Evolutionary conservation across 2,888 invertebrate genomes (phyloP).

Genomic region (Perizoma affinitatum): DNA sequence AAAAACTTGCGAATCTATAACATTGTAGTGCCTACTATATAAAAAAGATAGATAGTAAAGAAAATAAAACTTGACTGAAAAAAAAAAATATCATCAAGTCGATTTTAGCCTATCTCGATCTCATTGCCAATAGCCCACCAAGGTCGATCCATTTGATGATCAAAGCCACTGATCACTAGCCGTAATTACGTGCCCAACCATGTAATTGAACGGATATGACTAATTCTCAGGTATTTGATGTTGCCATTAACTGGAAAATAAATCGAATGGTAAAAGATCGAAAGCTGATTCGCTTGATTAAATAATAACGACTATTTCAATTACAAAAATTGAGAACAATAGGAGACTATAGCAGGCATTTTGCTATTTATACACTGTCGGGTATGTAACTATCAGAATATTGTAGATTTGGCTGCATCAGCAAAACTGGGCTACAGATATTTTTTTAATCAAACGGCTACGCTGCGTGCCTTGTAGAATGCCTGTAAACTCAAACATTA

Average conservation of each 20-base stretch:
- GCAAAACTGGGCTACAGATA: too few species aligned
- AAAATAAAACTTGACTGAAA: too few species aligned
- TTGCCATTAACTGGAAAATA: constrained; percentile 17
- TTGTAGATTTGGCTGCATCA: too few species aligned
- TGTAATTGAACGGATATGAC: constrained; percentile 39
- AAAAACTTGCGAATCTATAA: constrained; percentile 1
- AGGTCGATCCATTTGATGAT: constrained; percentile 56
- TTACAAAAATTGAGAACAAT: constrained; percentile 1
- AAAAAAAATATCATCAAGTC: too few species aligned
- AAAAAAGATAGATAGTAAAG: background rate
- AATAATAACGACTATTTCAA: constrained; percentile 11
- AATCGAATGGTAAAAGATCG: constrained; percentile 5
- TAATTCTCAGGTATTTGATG: constrained; percentile 34
- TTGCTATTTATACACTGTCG: too few species aligned
- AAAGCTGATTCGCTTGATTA: constrained; percentile 15
- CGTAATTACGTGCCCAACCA: constrained; percentile 24
- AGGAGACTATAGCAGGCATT: background rate
- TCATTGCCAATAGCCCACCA: constrained; percentile 56
- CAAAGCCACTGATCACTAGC: constrained; percentile 40
- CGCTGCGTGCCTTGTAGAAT: too few species aligned
- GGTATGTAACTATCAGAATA: too few species aligned
- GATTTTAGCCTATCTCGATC: constrained; percentile 46
- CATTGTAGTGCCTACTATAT: constrained; percentile 1
- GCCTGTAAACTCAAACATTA: too few species aligned
- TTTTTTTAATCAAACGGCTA: too few species aligned